A percentile compares a stretch with the other conserved stretches of the same genome.
Conservation (phyloP, 2,888 invertebrate genomes). For the Dryadula phaetusa region DNA sequence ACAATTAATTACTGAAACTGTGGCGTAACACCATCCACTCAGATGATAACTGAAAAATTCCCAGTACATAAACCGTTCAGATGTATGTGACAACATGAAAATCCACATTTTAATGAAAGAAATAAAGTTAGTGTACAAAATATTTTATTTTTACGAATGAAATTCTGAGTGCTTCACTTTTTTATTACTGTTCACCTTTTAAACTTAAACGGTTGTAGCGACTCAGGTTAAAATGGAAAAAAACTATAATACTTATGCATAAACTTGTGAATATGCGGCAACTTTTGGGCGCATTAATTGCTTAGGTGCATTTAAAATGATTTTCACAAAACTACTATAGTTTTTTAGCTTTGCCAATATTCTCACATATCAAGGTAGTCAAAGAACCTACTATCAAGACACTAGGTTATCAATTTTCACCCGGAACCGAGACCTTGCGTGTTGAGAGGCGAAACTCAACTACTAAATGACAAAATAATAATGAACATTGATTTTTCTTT, state of each 20-base stretch:
- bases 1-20: too few species aligned
- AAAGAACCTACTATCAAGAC: too few species aligned
- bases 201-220: not conserved
- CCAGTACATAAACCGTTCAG: not conserved
- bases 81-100: not conserved
- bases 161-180: not conserved
- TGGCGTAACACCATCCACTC: not conserved
- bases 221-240: not conserved
- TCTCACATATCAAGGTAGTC: too few species aligned
- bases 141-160: not conserved
- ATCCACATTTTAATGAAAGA: not conserved
- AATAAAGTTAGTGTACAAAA: not conserved
- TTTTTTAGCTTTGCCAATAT: too few species aligned
- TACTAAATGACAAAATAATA: too few species aligned
- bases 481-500: too few species aligned
- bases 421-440: too few species aligned
- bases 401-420: too few species aligned
- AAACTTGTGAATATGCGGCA: not conserved
- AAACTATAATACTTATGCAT: not conserved
- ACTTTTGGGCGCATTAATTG: not conserved
- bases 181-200: conserved; percentile 12
- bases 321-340: too few species aligned
- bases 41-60: not conserved
- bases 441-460: too few species aligned
- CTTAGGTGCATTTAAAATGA: conserved; percentile 1